Evolutionary conservation across 1,140 invertebrate genomes (phyloP).

Genomic region (Euborellia annulipes): DNA sequence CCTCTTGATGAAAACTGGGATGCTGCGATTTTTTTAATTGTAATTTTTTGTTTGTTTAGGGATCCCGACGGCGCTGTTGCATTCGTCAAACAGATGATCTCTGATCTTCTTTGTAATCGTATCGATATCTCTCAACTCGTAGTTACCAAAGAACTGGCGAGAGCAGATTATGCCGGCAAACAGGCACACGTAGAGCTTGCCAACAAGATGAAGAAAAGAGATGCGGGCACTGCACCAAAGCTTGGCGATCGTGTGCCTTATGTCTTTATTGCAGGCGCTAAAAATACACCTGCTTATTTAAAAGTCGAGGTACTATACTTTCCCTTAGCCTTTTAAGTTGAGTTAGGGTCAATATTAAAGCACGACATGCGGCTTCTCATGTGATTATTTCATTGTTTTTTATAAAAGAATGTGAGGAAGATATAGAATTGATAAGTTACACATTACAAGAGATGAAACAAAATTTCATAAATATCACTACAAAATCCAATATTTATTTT

Average conservation of each 20-base stretch:
- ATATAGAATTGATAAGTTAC: no score
- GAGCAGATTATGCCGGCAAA: conserved; percentile 92
- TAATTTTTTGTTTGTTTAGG: conserved; percentile 30
- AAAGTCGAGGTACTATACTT: conserved; percentile 62
- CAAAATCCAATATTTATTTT: no score
- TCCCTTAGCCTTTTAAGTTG: no score
- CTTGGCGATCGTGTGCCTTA: conserved; percentile 97
- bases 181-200: conserved; percentile 98
- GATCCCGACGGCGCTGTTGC: conserved; percentile 87
- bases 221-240: conserved; percentile 94
- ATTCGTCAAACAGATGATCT: conserved; percentile 57
- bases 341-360: no score
- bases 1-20: no score
- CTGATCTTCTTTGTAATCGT: conserved; percentile 90
- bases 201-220: conserved; percentile 93
- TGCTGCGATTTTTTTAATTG: no score
- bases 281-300: conserved; percentile 67
- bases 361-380: no score
- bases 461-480: no score
- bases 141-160: conserved; percentile 93
- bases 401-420: no score
- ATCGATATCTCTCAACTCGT: conserved; percentile 98
- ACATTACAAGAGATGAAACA: no score
- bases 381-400: no score
- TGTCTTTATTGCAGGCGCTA: conserved; percentile 81